Base-by-base conservation (phyloP, 2,113 vertebrate genomes). In the Boleophthalmus pectinirostris region DNA sequence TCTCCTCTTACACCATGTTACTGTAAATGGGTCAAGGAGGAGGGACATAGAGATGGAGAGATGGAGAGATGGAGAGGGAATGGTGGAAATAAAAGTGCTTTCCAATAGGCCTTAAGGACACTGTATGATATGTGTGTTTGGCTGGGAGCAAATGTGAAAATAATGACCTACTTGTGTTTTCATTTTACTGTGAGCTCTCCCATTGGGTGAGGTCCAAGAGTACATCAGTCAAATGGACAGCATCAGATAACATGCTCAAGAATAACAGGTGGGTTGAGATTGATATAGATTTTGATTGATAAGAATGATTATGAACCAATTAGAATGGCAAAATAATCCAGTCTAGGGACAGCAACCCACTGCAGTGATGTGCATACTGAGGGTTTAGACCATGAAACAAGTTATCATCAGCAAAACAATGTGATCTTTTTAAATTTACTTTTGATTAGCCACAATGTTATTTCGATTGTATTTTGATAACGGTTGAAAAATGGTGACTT, bases 21-120 rank as follows among this genome's bases (percentile, higher is more conserved):
- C 63, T 75, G 77, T 82, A 91, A 91, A 90, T 90, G 85, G 87
- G 88, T 91, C 88, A 91, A 43, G 68, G 60, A 66, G 66, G 56
- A 70, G 68, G 67, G 77, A 58, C 56, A 47, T 65, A 58, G 76
- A 51, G 58, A 57, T 53, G 64, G 38, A 43, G 47, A 3, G 47
- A 49, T 49, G 49, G 71, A 29, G 68, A 12, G 53, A 70, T 58
- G 56, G 56, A 58, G 23, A 38, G 61, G 57, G 77, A 66, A 73
- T 16, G 65, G 75, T 45, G 73, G 67, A 64, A 72, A 69, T 66
- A 78, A 61, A 61, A 65, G 47, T 79, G 7, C 18, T 78, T 85
- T 82, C 75, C 72, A 73, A 78, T 75, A 54, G 58, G 68, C 72
- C 70, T 54, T 47, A 3, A 47, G 81, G 81, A 54, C 66, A 76